phyloP scores from a whole-genome alignment of 1,140 invertebrate species.

The Colletes gigas region DNA sequence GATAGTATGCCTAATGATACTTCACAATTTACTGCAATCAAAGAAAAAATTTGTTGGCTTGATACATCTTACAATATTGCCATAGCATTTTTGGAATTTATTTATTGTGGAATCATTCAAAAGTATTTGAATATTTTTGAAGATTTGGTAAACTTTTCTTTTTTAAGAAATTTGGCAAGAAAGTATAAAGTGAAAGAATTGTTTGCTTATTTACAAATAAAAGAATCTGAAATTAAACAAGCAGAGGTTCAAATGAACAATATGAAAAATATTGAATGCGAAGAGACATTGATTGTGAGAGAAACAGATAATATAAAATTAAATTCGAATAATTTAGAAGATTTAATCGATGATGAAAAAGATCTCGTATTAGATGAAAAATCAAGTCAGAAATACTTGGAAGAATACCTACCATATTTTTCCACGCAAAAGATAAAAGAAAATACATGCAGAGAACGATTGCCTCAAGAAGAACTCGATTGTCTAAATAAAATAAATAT shows the following conservation, averaged over 20 bases:
- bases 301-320: slow-evolving; percentile 12
- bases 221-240: slow-evolving; percentile 30
- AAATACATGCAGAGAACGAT: neutral
- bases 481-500: neutral
- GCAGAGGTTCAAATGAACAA: neutral
- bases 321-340: neutral
- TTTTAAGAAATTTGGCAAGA: slow-evolving; percentile 68
- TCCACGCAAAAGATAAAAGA: neutral
- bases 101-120: slow-evolving; percentile 76
- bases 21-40: slow-evolving; percentile 52
- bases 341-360: neutral
- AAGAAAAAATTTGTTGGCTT: slow-evolving; percentile 72
- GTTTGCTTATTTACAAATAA: slow-evolving; percentile 66
- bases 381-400: neutral
- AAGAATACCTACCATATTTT: neutral
- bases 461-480: neutral
- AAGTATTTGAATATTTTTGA: slow-evolving; percentile 61
- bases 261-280: neutral
- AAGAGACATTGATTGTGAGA: neutral
- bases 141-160: slow-evolving; percentile 44
- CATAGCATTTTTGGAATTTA: slow-evolving; percentile 77
- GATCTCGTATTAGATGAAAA: neutral
- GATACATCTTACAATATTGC: slow-evolving; percentile 68
- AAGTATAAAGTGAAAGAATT: slow-evolving; percentile 68
- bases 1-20: slow-evolving; percentile 69